Conservation (phyloP, 35 echinoderm and acorn worm species). For the Lytechinus pictus region DNA sequence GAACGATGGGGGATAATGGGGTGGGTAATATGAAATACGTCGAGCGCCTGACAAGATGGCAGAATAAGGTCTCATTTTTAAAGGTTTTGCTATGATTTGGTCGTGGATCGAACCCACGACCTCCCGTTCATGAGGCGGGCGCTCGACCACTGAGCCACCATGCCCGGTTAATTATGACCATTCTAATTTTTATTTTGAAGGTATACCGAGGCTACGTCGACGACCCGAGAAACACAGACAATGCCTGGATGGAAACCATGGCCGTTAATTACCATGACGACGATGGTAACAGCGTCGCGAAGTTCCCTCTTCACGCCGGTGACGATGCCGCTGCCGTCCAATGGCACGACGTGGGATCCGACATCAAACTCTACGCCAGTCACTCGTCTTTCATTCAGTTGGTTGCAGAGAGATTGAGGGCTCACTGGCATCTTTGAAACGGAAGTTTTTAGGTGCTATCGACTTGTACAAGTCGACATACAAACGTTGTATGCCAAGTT, state of each 20-base stretch:
- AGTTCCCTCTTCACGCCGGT: conserved; percentile 82
- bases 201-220: conserved; percentile 86
- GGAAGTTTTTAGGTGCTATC: too few relatives aligned
- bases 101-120: too few relatives aligned
- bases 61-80: too few relatives aligned
- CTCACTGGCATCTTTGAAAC: conserved; percentile 36
- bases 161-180: too few relatives aligned
- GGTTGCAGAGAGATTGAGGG: conserved; percentile 56
- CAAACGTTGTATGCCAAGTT: too few relatives aligned
- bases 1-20: too few relatives aligned
- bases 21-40: too few relatives aligned
- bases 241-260: conserved; percentile 86
- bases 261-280: conserved; percentile 90
- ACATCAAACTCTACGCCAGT: conserved; percentile 74
- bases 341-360: conserved; percentile 80
- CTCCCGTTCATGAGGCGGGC: too few relatives aligned
- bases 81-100: too few relatives aligned
- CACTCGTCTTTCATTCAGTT: conserved; percentile 83
- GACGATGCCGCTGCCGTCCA: conserved; percentile 86
- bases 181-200: conserved; percentile 26
- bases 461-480: too few relatives aligned
- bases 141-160: too few relatives aligned
- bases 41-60: too few relatives aligned
- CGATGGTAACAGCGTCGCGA: conserved; percentile 80
- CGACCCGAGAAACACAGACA: conserved; percentile 85